Evolutionary conservation across 2,888 invertebrate species (phyloP).

Genomic region (Zelleria hepariella): DNA sequence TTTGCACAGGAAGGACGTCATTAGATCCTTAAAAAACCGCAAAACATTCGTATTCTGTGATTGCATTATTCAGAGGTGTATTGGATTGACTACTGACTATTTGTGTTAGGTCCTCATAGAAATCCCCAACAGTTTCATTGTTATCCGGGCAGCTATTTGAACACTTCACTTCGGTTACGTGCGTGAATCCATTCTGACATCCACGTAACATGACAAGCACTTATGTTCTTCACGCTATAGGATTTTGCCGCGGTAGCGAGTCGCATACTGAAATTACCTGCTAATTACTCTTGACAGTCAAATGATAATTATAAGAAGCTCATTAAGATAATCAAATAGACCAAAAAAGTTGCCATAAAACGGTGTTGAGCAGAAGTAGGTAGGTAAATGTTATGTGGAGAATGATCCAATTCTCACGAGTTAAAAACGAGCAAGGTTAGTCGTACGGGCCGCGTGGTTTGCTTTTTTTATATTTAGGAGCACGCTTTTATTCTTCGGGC

Average conservation of each 20-base stretch:
- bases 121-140: background rate
- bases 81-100: background rate
- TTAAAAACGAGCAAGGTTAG: constrained; percentile 26
- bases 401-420: constrained; percentile 24
- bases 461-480: constrained; percentile 28
- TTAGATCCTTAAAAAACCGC: background rate
- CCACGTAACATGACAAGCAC: constrained; percentile 23
- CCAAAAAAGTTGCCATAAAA: background rate
- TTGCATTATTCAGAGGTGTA: background rate
- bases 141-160: background rate
- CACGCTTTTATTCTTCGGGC: constrained; percentile 26
- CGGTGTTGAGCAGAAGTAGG: constrained; percentile 2
- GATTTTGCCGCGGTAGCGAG: constrained; percentile 11
- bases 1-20: background rate
- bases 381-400: background rate
- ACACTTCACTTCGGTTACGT: too few species aligned
- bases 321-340: background rate
- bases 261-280: constrained; percentile 14
- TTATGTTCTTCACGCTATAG: constrained; percentile 27
- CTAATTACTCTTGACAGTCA: constrained; percentile 12
- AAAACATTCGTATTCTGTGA: background rate
- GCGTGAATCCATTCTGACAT: too few species aligned
- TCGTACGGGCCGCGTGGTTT: constrained; percentile 17
- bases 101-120: background rate
- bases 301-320: background rate